Base-by-base conservation (phyloP, 2,113 vertebrate species). In the Catagonus wagneri region DNA sequence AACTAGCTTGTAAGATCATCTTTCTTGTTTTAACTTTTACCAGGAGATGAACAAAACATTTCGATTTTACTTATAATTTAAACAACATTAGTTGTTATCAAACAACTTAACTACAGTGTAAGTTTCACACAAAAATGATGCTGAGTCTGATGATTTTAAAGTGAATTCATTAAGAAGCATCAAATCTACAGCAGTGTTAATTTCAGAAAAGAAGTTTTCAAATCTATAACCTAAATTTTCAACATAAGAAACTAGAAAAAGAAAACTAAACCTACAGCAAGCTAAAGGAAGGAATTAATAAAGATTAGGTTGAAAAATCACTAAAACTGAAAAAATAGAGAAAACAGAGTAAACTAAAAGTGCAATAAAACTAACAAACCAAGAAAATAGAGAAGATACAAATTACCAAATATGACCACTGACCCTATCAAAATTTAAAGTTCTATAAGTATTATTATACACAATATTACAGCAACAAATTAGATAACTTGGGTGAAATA, bases 331-430 rank as follows among this genome's bases (percentile, higher is more conserved):
- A 60, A 27, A 87, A 12, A 69, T 2, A 36, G 22, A 78, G 20
- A 87, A 83, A 50, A 72, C 7, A 63, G 32, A 36, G 54, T 17
- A 71, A 52, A 61, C 66, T 3, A 50, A 60, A 84, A 87, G 22
- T 78, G 7, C 36, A 87, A 68, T 60, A 78, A 86, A 93, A 69
- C 52, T 39, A 95, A 89, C 7, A 79, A 80, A 86, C 44, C 20
- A 81, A 79, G 34, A 90, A 32, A 85, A 86, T 71, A 60, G 10
- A 85, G 25, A 89, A 75, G 34, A n/a, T 12, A 29, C 1, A 65
- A 75, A 88, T 63, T 32, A 25, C 39, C 50, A 89, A 74, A 15
- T 36, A 74, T 90, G 54, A 84, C 22, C 75, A 68, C 10, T 68
- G 22, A 76, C 3, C 23, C 9, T 75, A 44, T 2, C 14, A 27